Conservation (phyloP, 2,797 vertebrate species). For the Danio jaintianensis region DNA sequence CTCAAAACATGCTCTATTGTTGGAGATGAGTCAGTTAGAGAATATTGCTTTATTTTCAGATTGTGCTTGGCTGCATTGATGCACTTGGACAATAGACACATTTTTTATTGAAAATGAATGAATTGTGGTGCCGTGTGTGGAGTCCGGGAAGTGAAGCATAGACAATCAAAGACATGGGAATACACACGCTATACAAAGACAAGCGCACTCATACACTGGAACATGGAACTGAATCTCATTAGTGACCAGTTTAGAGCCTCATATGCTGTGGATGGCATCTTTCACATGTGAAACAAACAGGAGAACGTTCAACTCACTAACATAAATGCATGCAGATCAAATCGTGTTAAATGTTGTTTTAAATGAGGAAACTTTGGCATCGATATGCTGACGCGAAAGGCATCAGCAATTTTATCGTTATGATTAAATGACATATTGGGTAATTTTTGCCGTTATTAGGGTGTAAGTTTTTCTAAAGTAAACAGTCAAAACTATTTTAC, state of each 20-base stretch:
- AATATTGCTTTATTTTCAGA: background rate
- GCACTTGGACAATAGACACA: constrained; percentile 11
- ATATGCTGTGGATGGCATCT: background rate
- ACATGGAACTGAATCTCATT: background rate
- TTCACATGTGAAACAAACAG: background rate
- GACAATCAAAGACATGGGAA: constrained; percentile 18
- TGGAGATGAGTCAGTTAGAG: constrained; percentile 4
- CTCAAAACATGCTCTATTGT: constrained; percentile 28
- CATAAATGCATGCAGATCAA: no score
- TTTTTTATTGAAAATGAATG: constrained; percentile 13
- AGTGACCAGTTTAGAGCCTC: background rate
- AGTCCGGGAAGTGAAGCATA: constrained; percentile 6
- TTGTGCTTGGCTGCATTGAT: background rate
- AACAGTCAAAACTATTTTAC: no score
- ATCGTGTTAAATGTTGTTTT: no score
- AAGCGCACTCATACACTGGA: background rate
- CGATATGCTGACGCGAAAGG: no score
- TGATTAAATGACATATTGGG: no score
- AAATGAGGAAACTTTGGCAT: no score
- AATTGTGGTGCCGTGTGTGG: background rate
- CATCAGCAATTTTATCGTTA: no score
- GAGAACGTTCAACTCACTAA: background rate
- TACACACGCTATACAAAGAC: background rate
- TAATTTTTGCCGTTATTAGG: no score
- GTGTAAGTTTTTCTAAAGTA: no score